Evolutionary conservation across 2,888 invertebrate genomes (phyloP).

Genomic region (Lordiphosa andalusiaca): DNA sequence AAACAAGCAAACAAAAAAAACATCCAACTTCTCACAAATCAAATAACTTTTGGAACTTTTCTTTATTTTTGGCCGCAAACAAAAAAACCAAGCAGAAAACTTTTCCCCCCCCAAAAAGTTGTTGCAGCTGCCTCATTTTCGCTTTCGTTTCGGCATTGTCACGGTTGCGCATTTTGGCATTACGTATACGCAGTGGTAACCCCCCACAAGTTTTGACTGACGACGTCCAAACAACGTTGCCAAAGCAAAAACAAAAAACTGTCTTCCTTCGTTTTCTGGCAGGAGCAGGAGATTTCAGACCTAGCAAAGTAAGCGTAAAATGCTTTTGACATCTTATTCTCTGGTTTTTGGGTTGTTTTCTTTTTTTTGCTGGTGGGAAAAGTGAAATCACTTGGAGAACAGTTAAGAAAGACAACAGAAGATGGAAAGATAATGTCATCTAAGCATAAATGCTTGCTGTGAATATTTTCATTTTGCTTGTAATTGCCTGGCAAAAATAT

Average conservation of each 20-base stretch:
- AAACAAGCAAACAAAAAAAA: constrained; percentile 29
- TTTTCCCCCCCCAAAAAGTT: constrained; percentile 36
- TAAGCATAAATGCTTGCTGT: constrained; percentile 13
- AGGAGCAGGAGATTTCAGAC: constrained; percentile 7
- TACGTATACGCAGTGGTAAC: constrained; percentile 50
- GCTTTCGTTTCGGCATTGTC: constrained; percentile 29
- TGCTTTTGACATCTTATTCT: constrained; percentile 23
- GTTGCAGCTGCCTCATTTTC: constrained; percentile 17
- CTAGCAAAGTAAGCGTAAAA: constrained; percentile 46
- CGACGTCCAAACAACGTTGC: constrained; percentile 25
- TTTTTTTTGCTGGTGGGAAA: neutral
- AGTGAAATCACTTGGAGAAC: too few relatives aligned
- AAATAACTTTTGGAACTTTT: constrained; percentile 68
- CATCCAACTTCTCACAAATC: constrained; percentile 54
- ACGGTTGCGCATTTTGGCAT: constrained; percentile 44
- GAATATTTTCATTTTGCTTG: neutral
- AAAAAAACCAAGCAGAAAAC: constrained; percentile 44
- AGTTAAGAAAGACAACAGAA: too few relatives aligned
- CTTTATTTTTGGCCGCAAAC: constrained; percentile 42
- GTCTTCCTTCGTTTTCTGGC: neutral
- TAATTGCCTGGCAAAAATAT: too few relatives aligned
- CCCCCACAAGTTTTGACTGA: constrained; percentile 32
- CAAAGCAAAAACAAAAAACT: constrained; percentile 9
- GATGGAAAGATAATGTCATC: constrained; percentile 17
- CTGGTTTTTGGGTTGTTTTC: neutral